phyloP scores from a whole-genome alignment of 2,888 invertebrate species.

The Cerceris rybyensis region DNA sequence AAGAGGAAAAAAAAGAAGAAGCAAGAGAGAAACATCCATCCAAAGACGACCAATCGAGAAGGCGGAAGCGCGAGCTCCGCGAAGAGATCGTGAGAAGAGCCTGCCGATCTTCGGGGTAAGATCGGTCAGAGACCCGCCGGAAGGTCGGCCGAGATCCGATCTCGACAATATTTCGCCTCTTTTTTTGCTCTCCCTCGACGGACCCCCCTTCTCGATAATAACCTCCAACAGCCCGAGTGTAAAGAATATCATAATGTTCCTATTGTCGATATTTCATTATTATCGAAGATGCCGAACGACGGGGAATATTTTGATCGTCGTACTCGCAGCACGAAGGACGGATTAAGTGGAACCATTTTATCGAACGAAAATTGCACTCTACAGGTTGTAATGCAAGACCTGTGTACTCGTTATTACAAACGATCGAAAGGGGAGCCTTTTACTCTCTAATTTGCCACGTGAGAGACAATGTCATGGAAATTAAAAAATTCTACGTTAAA shows the following conservation, averaged over 20 bases:
- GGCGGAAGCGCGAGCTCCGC: constrained; percentile 51
- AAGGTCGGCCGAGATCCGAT: constrained; percentile 22
- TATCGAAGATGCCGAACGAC: not conserved
- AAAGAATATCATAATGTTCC: not conserved
- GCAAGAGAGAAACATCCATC: no score
- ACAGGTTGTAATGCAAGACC: no score
- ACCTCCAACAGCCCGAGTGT: not conserved
- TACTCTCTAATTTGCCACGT: no score
- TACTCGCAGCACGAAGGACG: not conserved
- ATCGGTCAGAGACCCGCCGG: constrained; percentile 43
- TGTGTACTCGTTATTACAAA: no score
- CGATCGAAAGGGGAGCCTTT: no score
- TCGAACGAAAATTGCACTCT: no score
- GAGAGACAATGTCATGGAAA: no score
- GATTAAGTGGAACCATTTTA: not conserved
- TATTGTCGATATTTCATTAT: not conserved
- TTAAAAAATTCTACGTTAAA: no score
- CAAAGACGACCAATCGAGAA: constrained; percentile 25
- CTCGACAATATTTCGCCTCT: not conserved
- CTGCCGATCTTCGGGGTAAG: constrained; percentile 32
- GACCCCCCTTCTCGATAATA: not conserved
- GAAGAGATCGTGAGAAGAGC: constrained; percentile 52
- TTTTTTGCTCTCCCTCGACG: not conserved
- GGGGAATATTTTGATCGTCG: not conserved
- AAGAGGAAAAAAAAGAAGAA: no score